Base-by-base conservation (phyloP, 2,888 invertebrate genomes). In the Pasiphila rectangulata region DNA sequence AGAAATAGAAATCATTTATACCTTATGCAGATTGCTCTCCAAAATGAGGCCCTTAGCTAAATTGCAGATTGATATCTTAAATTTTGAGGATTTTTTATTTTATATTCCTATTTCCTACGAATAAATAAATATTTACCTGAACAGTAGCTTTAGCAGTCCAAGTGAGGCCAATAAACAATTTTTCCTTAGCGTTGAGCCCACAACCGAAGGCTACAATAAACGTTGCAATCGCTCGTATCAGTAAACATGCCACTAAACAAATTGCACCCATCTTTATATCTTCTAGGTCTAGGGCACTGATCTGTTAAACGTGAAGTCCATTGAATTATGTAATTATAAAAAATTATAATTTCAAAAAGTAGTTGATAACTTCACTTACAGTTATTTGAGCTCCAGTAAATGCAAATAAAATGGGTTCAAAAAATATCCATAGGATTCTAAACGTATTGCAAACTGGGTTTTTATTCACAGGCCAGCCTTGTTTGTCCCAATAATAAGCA, bases 111-210 rank as follows among this genome's bases (percentile, higher is more conserved):
- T n/a, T n/a, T n/a, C n/a, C n/a, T n/a, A n/a, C n/a, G n/a, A n/a
- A n/a, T n/a, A n/a, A n/a, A n/a, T n/a, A 34, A 10, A 3, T n/a
- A 23, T 7, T 12, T 36, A 93, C 95, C 91, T 95, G 96, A 1
- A 97, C 96, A 7, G 97, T 96, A 10, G 96, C 97, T 81, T 97
- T 97, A 0, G 96, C 94, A 84, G 96, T 92, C 93, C 95, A 96
- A 0, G 96, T 92, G 0, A 96, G 74, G 0, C 96, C 92, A 41
- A 96, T 93, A 69, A 97, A 97, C 5, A 96, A 71, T 65, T 94
- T 94, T 72, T 97, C 97, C 69, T 94, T 95, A 25, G 91, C 76
- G 69, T 93, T 95, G 17, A 96, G 83, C 21, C 92, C 92, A 43
- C 94, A 93, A 1, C 94, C 92, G 45, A 93, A 90, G 10, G 93